These are phyloP conservation scores for Drosophila repleta DNA, from an alignment of 1,140 invertebrate species.

Conservation along the genomic window DNA sequence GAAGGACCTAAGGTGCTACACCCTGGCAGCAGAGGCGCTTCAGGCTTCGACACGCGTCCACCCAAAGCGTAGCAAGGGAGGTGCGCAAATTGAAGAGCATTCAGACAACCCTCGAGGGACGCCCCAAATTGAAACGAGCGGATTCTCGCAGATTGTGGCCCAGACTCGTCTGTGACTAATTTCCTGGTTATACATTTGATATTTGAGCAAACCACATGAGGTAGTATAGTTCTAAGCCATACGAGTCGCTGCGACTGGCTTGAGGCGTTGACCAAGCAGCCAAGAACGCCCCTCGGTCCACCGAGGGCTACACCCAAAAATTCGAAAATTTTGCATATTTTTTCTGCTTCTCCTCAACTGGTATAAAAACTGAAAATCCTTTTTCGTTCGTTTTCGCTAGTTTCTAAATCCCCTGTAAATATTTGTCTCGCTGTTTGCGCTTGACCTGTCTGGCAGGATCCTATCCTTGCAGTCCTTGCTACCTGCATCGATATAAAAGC, in stretches of 20 bases:
- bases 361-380: conserved; percentile 40
- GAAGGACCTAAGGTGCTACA: neutral
- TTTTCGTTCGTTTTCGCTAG: conserved; percentile 9
- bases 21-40: conserved; percentile 36
- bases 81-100: conserved; percentile 62
- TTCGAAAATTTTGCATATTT: conserved; percentile 16
- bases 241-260: neutral
- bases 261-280: conserved; percentile 32
- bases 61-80: conserved; percentile 53
- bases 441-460: conserved; percentile 22
- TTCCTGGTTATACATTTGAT: conserved; percentile 4
- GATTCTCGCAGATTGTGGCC: too few relatives aligned
- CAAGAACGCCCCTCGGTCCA: conserved; percentile 49
- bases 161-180: conserved; percentile 54
- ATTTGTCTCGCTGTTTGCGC: conserved; percentile 48
- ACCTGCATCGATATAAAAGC: conserved; percentile 65
- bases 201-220: conserved; percentile 60
- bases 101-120: conserved; percentile 37
- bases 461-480: conserved; percentile 1
- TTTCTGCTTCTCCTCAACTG: conserved; percentile 2
- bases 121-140: conserved; percentile 24
- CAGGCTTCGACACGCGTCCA: conserved; percentile 56
- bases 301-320: conserved; percentile 53
- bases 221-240: conserved; percentile 30
- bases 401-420: conserved; percentile 54